Evolutionary conservation across 1,140 invertebrate genomes (phyloP).

Genomic region (Hycleus phaleratus): DNA sequence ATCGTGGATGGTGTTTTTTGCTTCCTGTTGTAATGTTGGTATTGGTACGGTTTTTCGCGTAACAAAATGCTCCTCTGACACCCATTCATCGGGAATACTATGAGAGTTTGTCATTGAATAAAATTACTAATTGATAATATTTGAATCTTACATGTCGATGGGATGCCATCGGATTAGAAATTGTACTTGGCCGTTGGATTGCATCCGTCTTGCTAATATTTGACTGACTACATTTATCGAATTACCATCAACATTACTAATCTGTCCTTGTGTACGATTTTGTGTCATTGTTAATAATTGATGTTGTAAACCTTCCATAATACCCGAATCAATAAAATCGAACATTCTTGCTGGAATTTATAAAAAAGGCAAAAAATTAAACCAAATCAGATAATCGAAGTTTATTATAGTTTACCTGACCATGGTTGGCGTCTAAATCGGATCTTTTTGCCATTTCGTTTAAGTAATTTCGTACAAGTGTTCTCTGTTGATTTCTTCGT

Average conservation of each 20-base stretch:
- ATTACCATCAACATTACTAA: conserved; percentile 43
- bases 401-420: conserved; percentile 52
- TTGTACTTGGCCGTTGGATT: conserved; percentile 51
- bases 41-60: conserved; percentile 47
- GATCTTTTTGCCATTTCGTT: conserved; percentile 78
- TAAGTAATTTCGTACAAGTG: conserved; percentile 63
- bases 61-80: conserved; percentile 49
- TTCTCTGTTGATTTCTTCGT: conserved; percentile 60
- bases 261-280: conserved; percentile 50
- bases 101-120: conserved; percentile 6
- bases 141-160: conserved; percentile 51
- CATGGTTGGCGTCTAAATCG: conserved; percentile 75
- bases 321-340: conserved; percentile 80
- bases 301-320: conserved; percentile 79
- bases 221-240: conserved; percentile 57
- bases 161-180: conserved; percentile 63
- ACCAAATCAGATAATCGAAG: background rate
- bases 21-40: conserved; percentile 40
- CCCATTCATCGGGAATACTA: conserved; percentile 57
- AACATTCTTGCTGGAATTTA: conserved; percentile 63
- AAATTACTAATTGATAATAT: background rate
- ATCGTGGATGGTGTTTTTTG: conserved; percentile 40
- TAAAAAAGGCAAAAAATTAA: conserved; percentile 10
- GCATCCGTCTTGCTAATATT: conserved; percentile 55
- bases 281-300: conserved; percentile 54